Conservation (phyloP, 2,888 invertebrate species). For the Tipula helvola region DNA sequence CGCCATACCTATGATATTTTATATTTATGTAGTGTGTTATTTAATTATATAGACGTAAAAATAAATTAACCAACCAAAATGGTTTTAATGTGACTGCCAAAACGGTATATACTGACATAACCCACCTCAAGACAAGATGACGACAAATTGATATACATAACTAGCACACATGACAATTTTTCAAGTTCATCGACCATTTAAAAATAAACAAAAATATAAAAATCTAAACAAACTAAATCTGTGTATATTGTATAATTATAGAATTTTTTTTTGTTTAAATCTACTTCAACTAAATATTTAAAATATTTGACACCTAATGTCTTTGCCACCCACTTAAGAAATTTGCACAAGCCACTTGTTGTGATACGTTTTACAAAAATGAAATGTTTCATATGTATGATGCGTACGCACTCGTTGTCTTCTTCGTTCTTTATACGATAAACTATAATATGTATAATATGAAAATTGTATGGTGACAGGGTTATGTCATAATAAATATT, state of each 20-base stretch:
- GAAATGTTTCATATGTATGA: neutral
- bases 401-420: neutral
- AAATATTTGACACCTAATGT: neutral
- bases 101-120: neutral
- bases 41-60: neutral
- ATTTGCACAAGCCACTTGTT: neutral
- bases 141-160: neutral
- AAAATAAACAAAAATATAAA: neutral
- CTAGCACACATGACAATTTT: neutral
- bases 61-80: neutral
- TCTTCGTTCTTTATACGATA: neutral
- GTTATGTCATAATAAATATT: neutral
- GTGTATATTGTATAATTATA: too few species aligned
- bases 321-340: neutral
- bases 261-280: neutral
- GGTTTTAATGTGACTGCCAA: neutral
- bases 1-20: neutral
- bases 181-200: neutral
- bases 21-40: too few species aligned
- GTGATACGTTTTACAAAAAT: neutral
- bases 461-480: neutral
- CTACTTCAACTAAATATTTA: neutral
- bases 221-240: too few species aligned
- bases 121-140: neutral
- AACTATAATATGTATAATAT: neutral